These are phyloP conservation scores for Sinocyclocheilus grahami DNA, from an alignment of 2,113 vertebrate genomes.

Conservation along the genomic window DNA sequence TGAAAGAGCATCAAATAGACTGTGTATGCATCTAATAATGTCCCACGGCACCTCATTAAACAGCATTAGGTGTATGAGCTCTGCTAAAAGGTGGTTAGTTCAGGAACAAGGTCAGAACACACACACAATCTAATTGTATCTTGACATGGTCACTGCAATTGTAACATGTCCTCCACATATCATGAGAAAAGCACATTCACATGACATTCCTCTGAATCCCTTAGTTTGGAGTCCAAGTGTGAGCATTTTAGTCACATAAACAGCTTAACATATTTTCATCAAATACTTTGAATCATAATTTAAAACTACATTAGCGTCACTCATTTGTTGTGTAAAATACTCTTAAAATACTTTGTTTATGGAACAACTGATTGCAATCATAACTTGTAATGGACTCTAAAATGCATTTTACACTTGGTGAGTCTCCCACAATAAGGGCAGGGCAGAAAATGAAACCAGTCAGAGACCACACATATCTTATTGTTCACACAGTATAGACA, in stretches of 20 bases:
- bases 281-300: not conserved
- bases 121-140: slow-evolving; percentile 60
- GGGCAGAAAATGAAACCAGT: slow-evolving; percentile 68
- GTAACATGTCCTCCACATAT: slow-evolving; percentile 44
- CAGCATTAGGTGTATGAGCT: slow-evolving; percentile 63
- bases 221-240: slow-evolving; percentile 48
- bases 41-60: slow-evolving; percentile 35
- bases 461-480: slow-evolving; percentile 37
- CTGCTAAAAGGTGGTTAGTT: slow-evolving; percentile 76
- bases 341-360: not conserved
- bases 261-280: not conserved
- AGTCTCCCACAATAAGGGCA: slow-evolving; percentile 72
- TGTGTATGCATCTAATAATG: slow-evolving; percentile 18
- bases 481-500: slow-evolving; percentile 68
- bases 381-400: not conserved
- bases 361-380: slow-evolving; percentile 1
- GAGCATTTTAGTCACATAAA: slow-evolving; percentile 1
- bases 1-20: not conserved
- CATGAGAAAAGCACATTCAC: slow-evolving; percentile 50
- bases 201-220: slow-evolving; percentile 47
- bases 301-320: not conserved
- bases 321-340: not conserved
- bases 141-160: slow-evolving; percentile 44
- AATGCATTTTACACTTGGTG: slow-evolving; percentile 51
- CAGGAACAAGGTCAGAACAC: slow-evolving; percentile 76